phyloP scores from a whole-genome alignment of 23 tunicate genomes.

The Phallusia fumigata region DNA sequence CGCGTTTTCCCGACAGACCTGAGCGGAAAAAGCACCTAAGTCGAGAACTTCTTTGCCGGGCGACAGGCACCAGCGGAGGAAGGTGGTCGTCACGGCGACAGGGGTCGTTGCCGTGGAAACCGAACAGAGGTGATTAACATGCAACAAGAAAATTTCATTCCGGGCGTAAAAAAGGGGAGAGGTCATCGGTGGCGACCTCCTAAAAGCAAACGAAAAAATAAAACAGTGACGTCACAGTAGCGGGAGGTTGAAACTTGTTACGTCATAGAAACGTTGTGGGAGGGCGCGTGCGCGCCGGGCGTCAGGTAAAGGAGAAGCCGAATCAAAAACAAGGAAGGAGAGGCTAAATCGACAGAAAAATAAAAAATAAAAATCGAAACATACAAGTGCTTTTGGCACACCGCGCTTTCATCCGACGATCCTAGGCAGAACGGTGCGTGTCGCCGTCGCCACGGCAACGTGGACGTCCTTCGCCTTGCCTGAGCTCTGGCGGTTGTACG shows the following conservation, averaged over 20 bases:
- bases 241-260: slow-evolving; percentile 5
- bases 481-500: slow-evolving; percentile 52
- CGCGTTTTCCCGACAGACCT: background rate
- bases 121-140: background rate
- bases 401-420: slow-evolving; percentile 49
- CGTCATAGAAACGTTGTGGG: background rate
- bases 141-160: background rate
- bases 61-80: background rate
- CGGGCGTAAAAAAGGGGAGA: no score
- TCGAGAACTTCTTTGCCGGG: background rate
- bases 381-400: background rate
- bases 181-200: no score
- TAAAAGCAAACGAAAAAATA: background rate
- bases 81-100: background rate
- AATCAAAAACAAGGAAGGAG: background rate
- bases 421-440: slow-evolving; percentile 84
- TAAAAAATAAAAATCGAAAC: background rate
- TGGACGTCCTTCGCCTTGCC: slow-evolving; percentile 67
- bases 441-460: slow-evolving; percentile 50
- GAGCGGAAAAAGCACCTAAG: background rate
- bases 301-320: background rate
- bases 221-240: slow-evolving; percentile 7
- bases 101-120: background rate
- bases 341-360: slow-evolving; percentile 6
- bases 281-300: background rate